Conservation (phyloP, 1,140 invertebrate genomes). For the Riptortus pedestris region DNA sequence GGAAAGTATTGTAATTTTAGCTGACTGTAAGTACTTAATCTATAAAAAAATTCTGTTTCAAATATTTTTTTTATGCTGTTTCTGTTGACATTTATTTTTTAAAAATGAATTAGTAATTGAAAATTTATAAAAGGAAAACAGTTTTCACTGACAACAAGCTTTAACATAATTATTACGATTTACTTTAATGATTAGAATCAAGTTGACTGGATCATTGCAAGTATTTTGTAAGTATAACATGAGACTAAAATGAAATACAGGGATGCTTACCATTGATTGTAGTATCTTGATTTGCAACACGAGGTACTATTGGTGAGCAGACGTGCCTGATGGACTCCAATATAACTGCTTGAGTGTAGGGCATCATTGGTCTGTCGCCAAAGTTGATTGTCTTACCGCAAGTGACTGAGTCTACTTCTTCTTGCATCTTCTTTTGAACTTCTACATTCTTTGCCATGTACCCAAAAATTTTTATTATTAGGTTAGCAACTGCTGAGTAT, state of each 20-base stretch:
- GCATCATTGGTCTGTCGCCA: constrained; percentile 54
- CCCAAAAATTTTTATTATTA: constrained; percentile 58
- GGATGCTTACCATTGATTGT: constrained; percentile 45
- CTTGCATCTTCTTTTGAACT: constrained; percentile 51
- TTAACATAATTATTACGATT: too few relatives aligned
- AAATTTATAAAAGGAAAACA: too few relatives aligned
- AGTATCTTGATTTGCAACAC: constrained; percentile 68
- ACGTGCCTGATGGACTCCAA: constrained; percentile 66
- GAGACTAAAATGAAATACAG: too few relatives aligned
- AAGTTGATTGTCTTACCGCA: constrained; percentile 47
- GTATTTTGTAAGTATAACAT: too few relatives aligned
- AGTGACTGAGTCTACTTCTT: constrained; percentile 55
- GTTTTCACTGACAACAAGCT: too few relatives aligned
- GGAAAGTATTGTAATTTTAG: neutral
- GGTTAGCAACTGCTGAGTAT: constrained; percentile 72
- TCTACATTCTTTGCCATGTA: constrained; percentile 52
- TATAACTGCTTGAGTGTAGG: constrained; percentile 73
- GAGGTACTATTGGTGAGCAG: constrained; percentile 81
- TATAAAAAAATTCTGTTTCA: neutral
- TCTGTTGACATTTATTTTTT: too few relatives aligned
- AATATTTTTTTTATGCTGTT: neutral
- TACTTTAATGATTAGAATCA: too few relatives aligned
- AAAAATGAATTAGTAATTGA: too few relatives aligned
- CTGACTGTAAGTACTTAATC: neutral
- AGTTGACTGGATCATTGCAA: too few relatives aligned